Evolutionary conservation across 2,888 invertebrate genomes (phyloP).

Genomic region (Drosophila kambysellisi): DNA sequence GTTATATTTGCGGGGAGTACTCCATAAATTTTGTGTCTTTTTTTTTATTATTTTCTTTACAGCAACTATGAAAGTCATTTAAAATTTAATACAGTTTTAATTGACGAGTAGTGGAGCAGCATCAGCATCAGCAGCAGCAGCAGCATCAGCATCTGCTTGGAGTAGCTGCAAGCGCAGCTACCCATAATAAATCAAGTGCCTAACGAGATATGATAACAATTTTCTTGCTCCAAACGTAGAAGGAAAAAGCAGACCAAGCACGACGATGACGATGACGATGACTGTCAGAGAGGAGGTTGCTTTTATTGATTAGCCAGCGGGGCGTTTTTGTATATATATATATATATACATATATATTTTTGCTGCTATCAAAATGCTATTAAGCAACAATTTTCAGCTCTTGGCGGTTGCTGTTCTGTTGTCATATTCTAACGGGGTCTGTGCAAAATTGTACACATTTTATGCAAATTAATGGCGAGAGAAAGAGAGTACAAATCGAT

Average conservation of each 20-base stretch:
- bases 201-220: conserved; percentile 72
- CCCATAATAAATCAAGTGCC: conserved; percentile 57
- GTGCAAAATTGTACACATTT: conserved; percentile 51
- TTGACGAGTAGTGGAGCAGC: conserved; percentile 43
- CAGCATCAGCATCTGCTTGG: conserved; percentile 24
- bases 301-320: conserved; percentile 72
- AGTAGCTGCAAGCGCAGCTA: conserved; percentile 18
- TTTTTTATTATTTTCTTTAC: conserved; percentile 3
- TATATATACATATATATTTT: background rate
- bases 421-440: conserved; percentile 61
- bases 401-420: conserved; percentile 1
- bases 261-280: conserved; percentile 19
- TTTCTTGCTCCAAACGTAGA: conserved; percentile 29
- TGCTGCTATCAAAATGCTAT: conserved; percentile 66
- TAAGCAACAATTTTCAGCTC: conserved; percentile 40
- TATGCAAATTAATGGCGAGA: conserved; percentile 74
- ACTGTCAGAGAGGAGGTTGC: conserved; percentile 32
- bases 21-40: conserved; percentile 5
- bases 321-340: conserved; percentile 26
- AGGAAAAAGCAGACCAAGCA: conserved; percentile 18
- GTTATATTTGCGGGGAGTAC: conserved; percentile 29
- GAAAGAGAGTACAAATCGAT: conserved; percentile 37
- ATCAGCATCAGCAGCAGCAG: conserved; percentile 6
- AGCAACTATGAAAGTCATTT: conserved; percentile 63
- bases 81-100: conserved; percentile 77